These are phyloP conservation scores for Proisotoma minuta DNA, from an alignment of 2,888 invertebrate species.

Conservation along the genomic window DNA sequence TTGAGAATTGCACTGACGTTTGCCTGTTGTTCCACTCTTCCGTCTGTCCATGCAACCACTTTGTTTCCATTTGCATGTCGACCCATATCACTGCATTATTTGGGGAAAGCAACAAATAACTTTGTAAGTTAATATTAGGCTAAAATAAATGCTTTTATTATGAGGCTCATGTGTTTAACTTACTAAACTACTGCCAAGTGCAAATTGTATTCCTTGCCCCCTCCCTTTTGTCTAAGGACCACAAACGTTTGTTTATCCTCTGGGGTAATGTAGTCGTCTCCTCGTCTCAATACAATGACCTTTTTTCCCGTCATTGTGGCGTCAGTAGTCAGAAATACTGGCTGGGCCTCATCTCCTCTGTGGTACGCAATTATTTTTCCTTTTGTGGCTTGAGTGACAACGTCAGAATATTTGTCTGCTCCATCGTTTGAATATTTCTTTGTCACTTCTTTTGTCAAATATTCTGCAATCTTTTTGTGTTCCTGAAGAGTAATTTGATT, in stretches of 20 bases:
- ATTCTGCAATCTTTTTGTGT: background rate
- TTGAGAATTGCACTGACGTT: background rate
- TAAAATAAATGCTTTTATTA: too few relatives aligned
- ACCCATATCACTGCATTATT: background rate
- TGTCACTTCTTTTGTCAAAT: background rate
- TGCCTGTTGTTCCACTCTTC: background rate
- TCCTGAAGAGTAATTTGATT: background rate
- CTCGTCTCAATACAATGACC: background rate
- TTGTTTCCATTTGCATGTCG: background rate
- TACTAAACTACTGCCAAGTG: background rate
- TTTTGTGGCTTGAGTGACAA: background rate
- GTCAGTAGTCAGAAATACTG: background rate
- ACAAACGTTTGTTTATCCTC: conserved; percentile 4
- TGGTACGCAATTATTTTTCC: background rate
- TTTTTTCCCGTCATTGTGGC: background rate
- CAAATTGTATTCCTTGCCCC: background rate
- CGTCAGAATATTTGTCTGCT: background rate
- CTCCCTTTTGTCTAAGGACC: background rate
- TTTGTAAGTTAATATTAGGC: too few relatives aligned
- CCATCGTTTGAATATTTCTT: background rate
- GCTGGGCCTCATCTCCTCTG: background rate
- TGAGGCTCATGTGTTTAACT: too few relatives aligned
- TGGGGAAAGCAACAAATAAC: background rate
- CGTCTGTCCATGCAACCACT: background rate
- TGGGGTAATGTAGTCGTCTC: background rate